Evolutionary conservation across 2,797 vertebrate species (phyloP).

Genomic region (Catamblyrhynchus diadema): DNA sequence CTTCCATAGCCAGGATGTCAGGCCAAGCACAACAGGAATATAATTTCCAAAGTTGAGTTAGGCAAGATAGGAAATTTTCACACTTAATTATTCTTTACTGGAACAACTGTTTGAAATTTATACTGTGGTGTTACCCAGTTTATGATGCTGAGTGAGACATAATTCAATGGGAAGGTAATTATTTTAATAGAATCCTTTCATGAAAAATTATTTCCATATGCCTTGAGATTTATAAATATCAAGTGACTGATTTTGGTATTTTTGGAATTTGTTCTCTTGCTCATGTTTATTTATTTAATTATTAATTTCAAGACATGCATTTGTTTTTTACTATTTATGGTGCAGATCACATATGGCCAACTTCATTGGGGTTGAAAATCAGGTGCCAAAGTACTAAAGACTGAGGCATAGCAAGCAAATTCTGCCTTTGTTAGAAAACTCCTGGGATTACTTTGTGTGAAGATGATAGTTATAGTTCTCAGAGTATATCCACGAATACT

Average conservation of each 20-base stretch:
- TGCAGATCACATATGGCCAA: background rate
- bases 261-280: background rate
- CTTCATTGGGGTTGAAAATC: background rate
- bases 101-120: slow-evolving; percentile 53
- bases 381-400: background rate
- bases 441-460: background rate
- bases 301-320: background rate
- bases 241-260: background rate
- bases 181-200: slow-evolving; percentile 45
- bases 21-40: slow-evolving; percentile 57
- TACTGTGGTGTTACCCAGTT: slow-evolving; percentile 40
- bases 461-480: background rate
- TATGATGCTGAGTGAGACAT: slow-evolving; percentile 9
- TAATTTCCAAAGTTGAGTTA: slow-evolving; percentile 40
- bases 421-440: background rate
- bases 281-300: background rate
- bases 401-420: background rate
- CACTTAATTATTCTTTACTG: slow-evolving; percentile 52
- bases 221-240: background rate
- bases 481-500: background rate
- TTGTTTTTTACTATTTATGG: background rate
- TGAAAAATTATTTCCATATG: slow-evolving; percentile 18
- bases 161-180: slow-evolving; percentile 46
- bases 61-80: slow-evolving; percentile 41
- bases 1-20: slow-evolving; percentile 21